These are phyloP conservation scores for Drosophila varians DNA, from an alignment of 1,140 invertebrate species.

Conservation along the genomic window DNA sequence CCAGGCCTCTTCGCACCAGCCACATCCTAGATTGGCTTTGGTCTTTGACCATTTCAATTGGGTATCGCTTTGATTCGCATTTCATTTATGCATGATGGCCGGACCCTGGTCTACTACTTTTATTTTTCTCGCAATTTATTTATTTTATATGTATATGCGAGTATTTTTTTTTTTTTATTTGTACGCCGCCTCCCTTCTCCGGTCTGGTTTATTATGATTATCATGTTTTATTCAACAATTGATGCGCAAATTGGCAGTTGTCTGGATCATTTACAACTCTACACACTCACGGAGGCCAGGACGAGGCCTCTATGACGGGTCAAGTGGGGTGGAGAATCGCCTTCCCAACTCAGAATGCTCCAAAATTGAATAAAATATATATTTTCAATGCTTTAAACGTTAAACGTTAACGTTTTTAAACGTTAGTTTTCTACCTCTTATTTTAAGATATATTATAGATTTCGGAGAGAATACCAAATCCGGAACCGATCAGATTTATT, in stretches of 20 bases:
- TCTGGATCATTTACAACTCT: constrained; percentile 81
- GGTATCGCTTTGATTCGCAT: constrained; percentile 80
- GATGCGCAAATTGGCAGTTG: constrained; percentile 81
- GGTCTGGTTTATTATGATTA: constrained; percentile 73
- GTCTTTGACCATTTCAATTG: constrained; percentile 67
- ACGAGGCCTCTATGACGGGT: constrained; percentile 27
- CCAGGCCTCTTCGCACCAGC: not conserved
- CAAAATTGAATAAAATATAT: not conserved
- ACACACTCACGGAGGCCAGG: constrained; percentile 52
- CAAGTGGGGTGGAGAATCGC: constrained; percentile 7
- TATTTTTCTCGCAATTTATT: constrained; percentile 61
- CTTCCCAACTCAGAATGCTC: constrained; percentile 11
- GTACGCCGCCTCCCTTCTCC: not conserved
- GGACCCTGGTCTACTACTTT: constrained; percentile 56
- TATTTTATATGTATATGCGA: constrained; percentile 44
- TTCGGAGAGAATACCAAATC: constrained; percentile 33
- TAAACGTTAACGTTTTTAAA: too few species aligned
- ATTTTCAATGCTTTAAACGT: too few species aligned
- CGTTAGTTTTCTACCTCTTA: too few species aligned
- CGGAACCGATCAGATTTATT: constrained; percentile 53
- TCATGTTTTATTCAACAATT: constrained; percentile 82
- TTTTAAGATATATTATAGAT: not conserved
- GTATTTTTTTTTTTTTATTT: constrained; percentile 35
- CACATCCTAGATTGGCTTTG: constrained; percentile 54
- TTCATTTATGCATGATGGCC: constrained; percentile 71